Evolutionary conservation across 1,140 invertebrate species (phyloP).

Genomic region (Anoplolepis gracilipes): DNA sequence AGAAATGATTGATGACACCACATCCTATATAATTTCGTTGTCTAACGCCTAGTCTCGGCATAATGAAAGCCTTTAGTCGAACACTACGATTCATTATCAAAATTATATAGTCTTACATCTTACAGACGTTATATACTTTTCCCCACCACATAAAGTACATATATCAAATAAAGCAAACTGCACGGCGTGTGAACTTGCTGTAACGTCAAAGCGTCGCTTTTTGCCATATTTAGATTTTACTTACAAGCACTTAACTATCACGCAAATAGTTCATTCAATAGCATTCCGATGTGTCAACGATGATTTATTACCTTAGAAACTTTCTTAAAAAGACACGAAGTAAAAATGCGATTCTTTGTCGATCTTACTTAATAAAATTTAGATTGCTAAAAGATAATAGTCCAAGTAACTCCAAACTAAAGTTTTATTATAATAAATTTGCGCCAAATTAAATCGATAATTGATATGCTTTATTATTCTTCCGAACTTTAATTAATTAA

Average conservation of each 20-base stretch:
- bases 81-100: conserved; percentile 59
- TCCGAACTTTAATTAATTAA: not conserved
- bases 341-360: not conserved
- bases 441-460: not conserved
- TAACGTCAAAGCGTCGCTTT: conserved; percentile 11
- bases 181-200: conserved; percentile 5
- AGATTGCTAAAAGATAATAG: too few relatives aligned
- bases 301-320: conserved; percentile 48
- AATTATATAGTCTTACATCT: conserved; percentile 63
- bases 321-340: not conserved
- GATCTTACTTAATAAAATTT: conserved; percentile 18
- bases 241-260: conserved; percentile 40
- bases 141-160: conserved; percentile 26
- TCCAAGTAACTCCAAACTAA: not conserved
- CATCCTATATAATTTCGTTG: conserved; percentile 61
- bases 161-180: conserved; percentile 49
- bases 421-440: not conserved
- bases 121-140: conserved; percentile 37
- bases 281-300: conserved; percentile 41
- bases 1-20: conserved; percentile 54
- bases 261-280: conserved; percentile 43
- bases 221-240: conserved; percentile 52
- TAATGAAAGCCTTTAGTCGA: conserved; percentile 56
- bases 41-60: conserved; percentile 23
- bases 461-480: not conserved